Evolutionary conservation across 2,113 vertebrate genomes (phyloP), one percentile per base, ranked within the genome.

Genomic region (Pseudorectes ferrugineus): DNA sequence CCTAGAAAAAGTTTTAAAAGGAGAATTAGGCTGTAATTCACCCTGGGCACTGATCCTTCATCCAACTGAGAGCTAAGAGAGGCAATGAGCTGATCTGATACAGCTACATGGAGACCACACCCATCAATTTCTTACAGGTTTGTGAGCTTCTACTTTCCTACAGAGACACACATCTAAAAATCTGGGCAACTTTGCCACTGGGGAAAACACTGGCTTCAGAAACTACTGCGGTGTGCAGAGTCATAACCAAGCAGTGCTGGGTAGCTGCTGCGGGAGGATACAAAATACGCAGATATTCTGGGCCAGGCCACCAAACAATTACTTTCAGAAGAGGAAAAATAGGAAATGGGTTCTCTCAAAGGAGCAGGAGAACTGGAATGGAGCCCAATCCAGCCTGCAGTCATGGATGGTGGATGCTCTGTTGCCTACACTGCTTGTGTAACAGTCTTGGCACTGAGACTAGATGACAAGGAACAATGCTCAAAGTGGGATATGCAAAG

Each of bases 1-100:
- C 99, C 99, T 99, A 95, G 59, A 81, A 81, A 73, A 85, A 90
- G 8, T 5, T 31, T 8, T 1, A 45, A 81, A 74, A 26, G 20
- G 25, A 43, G 3, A 83, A 42, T 57, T 21, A 70, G 26, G 11
- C 35, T 88, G 35, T 51, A 85, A 63, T 38, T 92, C 57, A 72
- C 35, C 21, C 54, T 63, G 35, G 31, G 26, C 1, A 1, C 55
- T 28, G 31, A 62, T 76, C 79, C 35, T 42, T 63, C 0, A 0
- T 70, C 55, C 26, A 55, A 0, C 14, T 48, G 46, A 42, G 54
- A 54, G 35, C 31, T 36, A 26, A 46, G 7, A 35, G 48, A 68
- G 29, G 6, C 17, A 75, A 13, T 0, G 6, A 88, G 23, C 55
- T 88, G 11, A 62, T 49, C 42, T 67, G 35, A 86, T 35, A 59